Conservation (phyloP, 2,888 invertebrate genomes). For the Cheilosia vernalis region DNA sequence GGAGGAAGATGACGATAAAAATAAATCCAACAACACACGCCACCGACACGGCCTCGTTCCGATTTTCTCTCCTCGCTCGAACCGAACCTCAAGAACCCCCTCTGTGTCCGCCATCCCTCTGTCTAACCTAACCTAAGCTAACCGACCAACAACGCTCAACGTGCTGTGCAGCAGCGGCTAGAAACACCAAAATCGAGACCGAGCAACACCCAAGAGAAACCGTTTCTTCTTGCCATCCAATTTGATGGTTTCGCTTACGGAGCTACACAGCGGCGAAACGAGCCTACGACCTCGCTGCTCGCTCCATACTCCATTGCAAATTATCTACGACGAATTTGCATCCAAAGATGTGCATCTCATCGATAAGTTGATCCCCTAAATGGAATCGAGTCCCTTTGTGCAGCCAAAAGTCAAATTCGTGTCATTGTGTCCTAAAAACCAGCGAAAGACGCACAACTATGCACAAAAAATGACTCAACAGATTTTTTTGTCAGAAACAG, state of each 20-base stretch:
- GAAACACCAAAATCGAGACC: slow-evolving; percentile 53
- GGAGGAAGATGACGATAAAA: slow-evolving; percentile 73
- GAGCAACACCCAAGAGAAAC: slow-evolving; percentile 15
- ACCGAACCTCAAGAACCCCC: slow-evolving; percentile 31
- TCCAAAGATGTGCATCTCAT: neutral
- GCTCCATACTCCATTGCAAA: too few species aligned
- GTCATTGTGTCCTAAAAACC: slow-evolving; percentile 24
- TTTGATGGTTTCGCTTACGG: slow-evolving; percentile 10
- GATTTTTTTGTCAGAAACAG: slow-evolving; percentile 37
- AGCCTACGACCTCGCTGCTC: slow-evolving; percentile 38
- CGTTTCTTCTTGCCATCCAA: slow-evolving; percentile 22
- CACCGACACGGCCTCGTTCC: slow-evolving; percentile 61
- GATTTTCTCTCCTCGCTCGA: slow-evolving; percentile 57
- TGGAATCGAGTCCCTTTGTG: neutral
- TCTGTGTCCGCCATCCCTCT: slow-evolving; percentile 28
- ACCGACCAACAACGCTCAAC: slow-evolving; percentile 23
- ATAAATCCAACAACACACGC: slow-evolving; percentile 63
- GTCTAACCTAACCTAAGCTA: slow-evolving; percentile 40
- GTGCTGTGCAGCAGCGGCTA: slow-evolving; percentile 34
- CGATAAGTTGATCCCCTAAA: slow-evolving; percentile 27
- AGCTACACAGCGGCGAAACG: neutral
- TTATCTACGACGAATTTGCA: slow-evolving; percentile 19
- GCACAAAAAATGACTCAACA: slow-evolving; percentile 30
- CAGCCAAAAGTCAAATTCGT: neutral
- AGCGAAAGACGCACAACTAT: slow-evolving; percentile 14